phyloP scores from a whole-genome alignment of 2,113 vertebrate species.

The Trachemys scripta region DNA sequence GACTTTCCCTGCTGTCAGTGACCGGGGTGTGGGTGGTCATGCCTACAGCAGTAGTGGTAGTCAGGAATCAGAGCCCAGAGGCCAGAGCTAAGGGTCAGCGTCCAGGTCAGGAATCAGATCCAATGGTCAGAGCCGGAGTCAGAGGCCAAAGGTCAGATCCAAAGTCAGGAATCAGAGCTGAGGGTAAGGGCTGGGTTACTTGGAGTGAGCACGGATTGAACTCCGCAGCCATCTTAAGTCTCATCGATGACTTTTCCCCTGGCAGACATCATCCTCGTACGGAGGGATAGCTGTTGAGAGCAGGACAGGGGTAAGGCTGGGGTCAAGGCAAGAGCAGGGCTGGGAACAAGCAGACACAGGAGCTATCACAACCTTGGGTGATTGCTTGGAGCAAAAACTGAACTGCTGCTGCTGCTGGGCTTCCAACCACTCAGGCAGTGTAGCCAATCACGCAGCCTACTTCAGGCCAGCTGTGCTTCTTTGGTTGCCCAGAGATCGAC shows the following conservation, averaged over 20 bases:
- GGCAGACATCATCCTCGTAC: no score
- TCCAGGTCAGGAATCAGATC: background rate
- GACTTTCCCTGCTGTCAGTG: background rate
- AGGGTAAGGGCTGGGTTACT: background rate
- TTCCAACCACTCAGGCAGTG: background rate
- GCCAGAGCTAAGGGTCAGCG: no score
- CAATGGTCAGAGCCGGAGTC: background rate
- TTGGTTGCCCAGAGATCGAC: background rate
- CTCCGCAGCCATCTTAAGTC: no score
- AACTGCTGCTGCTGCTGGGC: background rate
- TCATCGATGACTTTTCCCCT: no score
- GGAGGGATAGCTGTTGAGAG: no score
- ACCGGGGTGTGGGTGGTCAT: background rate
- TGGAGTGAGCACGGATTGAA: background rate
- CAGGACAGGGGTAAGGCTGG: background rate
- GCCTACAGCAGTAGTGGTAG: background rate
- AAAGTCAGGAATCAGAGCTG: background rate
- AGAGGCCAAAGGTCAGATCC: background rate
- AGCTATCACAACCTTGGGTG: background rate
- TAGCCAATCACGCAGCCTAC: background rate
- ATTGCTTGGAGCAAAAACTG: background rate
- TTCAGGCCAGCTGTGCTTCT: background rate
- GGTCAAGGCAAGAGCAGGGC: background rate
- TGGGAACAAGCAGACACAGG: background rate
- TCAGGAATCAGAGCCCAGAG: background rate